Evolutionary conservation across 2,888 invertebrate species (phyloP).

Genomic region (Hirtodrosophila cameraria): DNA sequence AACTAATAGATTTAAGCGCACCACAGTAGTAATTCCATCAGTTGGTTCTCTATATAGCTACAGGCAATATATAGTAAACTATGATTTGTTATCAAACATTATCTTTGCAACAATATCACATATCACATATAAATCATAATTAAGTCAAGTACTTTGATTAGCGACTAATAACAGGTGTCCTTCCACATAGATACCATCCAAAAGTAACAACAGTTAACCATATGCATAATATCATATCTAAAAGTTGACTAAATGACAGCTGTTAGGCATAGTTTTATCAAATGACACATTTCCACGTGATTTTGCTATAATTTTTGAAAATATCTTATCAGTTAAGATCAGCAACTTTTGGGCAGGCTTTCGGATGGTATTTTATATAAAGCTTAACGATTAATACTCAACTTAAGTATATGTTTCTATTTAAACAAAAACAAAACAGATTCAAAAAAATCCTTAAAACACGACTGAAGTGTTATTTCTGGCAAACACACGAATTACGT

Average conservation of each 20-base stretch:
- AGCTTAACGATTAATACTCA: too few species aligned
- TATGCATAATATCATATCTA: conserved; percentile 12
- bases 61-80: neutral
- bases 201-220: neutral
- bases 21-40: conserved; percentile 8
- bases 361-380: too few species aligned
- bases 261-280: conserved; percentile 15
- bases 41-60: conserved; percentile 16
- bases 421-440: too few species aligned
- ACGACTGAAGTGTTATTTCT: too few species aligned
- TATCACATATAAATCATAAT: conserved; percentile 36
- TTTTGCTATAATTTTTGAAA: too few species aligned
- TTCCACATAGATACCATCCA: neutral
- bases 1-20: conserved; percentile 16
- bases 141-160: conserved; percentile 48
- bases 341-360: too few species aligned
- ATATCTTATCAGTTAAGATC: too few species aligned
- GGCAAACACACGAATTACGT: neutral
- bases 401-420: too few species aligned
- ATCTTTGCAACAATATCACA: conserved; percentile 24
- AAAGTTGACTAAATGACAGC: neutral
- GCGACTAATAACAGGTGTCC: conserved; percentile 22
- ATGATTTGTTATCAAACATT: neutral
- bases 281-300: neutral
- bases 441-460: too few species aligned